Conservation (phyloP, 2,113 vertebrate species). For the Oreochromis spilurus region DNA sequence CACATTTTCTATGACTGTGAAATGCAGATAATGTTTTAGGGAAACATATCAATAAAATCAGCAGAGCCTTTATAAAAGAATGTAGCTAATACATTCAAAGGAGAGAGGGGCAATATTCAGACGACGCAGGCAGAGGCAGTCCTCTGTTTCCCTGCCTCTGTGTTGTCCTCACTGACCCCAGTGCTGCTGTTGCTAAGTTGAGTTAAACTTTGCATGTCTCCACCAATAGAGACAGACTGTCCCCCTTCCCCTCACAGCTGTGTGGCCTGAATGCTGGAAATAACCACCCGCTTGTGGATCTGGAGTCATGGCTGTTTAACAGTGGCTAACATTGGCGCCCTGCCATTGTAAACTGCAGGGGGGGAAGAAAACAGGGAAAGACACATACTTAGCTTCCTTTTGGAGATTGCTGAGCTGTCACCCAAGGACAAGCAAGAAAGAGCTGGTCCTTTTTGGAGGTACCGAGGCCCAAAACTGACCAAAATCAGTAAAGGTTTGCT, state of each 20-base stretch:
- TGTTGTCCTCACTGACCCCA: conserved; percentile 53
- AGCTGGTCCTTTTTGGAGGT: not conserved
- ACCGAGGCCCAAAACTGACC: not conserved
- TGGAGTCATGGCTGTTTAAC: conserved; percentile 61
- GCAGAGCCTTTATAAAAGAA: not conserved
- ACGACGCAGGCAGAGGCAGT: not conserved
- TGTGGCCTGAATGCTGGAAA: conserved; percentile 70
- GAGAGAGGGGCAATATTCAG: not conserved
- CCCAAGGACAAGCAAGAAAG: not conserved
- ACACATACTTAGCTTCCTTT: not conserved
- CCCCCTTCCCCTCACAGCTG: conserved; percentile 65
- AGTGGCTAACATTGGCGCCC: conserved; percentile 55
- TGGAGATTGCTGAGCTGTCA: not conserved
- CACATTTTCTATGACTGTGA: not conserved
- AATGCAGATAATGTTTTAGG: not conserved
- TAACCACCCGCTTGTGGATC: conserved; percentile 55
- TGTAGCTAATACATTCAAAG: not conserved
- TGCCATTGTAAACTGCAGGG: not conserved
- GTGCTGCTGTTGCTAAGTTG: conserved; percentile 54
- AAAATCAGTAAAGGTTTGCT: not conserved
- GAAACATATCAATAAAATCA: not conserved
- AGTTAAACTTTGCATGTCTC: conserved; percentile 49
- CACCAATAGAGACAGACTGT: conserved; percentile 53
- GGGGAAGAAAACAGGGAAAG: not conserved
- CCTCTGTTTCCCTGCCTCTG: not conserved